These are phyloP conservation scores for Acrossocheilus fasciatus DNA, from an alignment of 2,797 vertebrate genomes.

Conservation along the genomic window DNA sequence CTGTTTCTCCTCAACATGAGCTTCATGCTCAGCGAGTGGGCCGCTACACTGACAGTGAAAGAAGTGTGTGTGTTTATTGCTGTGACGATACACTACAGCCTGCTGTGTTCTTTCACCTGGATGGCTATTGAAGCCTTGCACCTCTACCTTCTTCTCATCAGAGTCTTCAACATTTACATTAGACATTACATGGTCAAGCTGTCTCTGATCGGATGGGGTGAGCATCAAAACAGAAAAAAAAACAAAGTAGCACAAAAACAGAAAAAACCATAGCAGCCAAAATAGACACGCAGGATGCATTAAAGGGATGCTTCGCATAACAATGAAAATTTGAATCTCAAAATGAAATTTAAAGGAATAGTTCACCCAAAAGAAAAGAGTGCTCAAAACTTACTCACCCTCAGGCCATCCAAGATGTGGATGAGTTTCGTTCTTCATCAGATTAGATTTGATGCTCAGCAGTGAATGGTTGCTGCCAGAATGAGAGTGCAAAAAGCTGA, in stretches of 20 bases:
- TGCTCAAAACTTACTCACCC: too few species aligned
- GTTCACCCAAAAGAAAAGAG: neutral
- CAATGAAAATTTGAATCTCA: neutral
- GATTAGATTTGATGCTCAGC: neutral
- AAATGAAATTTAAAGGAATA: neutral
- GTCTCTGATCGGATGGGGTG: conserved; percentile 85
- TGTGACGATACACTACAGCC: conserved; percentile 79
- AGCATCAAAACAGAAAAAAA: conserved; percentile 56
- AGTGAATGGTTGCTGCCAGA: neutral
- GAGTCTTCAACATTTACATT: conserved; percentile 84
- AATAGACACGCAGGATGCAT: neutral
- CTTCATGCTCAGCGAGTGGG: conserved; percentile 77
- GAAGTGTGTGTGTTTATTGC: conserved; percentile 74
- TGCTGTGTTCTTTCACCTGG: conserved; percentile 88
- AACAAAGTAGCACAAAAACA: neutral
- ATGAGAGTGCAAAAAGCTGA: neutral
- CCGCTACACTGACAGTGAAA: accelerated
- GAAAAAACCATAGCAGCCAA: neutral
- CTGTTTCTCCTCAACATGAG: conserved; percentile 79
- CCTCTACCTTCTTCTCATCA: conserved; percentile 82
- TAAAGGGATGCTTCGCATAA: neutral
- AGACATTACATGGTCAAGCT: conserved; percentile 82
- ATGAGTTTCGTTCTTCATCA: neutral
- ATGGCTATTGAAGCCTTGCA: conserved; percentile 84
- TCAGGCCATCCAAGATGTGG: neutral